phyloP scores from a whole-genome alignment of 2,797 vertebrate species.

The Karalla daura region DNA sequence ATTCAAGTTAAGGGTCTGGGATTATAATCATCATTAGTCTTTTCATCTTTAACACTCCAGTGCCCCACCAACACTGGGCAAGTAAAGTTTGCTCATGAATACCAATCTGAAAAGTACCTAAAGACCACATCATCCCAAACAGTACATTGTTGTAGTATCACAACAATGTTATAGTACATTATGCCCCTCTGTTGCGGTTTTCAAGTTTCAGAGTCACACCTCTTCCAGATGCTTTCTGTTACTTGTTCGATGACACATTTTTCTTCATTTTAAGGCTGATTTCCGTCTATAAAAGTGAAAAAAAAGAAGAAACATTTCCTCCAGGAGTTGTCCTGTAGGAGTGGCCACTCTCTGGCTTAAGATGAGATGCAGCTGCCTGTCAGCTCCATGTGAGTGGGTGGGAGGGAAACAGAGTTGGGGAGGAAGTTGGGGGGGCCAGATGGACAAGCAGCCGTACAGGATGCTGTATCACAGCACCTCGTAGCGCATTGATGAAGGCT shows the following conservation, averaged over 20 bases:
- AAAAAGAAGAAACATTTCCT: slow-evolving; percentile 41
- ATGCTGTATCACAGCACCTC: slow-evolving; percentile 52
- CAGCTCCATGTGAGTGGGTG: slow-evolving; percentile 60
- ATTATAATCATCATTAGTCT: not conserved
- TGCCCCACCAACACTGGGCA: not conserved
- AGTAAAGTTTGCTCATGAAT: not conserved
- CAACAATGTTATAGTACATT: not conserved
- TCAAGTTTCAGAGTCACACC: too few relatives aligned
- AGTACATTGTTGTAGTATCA: not conserved
- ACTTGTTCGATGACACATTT: not conserved
- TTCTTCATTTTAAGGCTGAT: not conserved
- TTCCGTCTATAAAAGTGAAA: not conserved
- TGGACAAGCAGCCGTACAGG: slow-evolving; percentile 57
- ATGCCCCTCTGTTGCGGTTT: not conserved
- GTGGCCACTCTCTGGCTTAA: slow-evolving; percentile 51
- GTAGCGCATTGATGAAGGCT: slow-evolving; percentile 60
- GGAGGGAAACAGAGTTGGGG: slow-evolving; percentile 37
- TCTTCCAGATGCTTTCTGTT: not conserved
- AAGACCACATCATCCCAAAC: not conserved
- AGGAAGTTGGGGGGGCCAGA: slow-evolving; percentile 51
- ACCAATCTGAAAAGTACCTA: not conserved
- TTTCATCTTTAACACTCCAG: too few relatives aligned
- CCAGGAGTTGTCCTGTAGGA: slow-evolving; percentile 45
- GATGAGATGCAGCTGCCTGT: slow-evolving; percentile 80
- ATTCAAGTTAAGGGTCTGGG: not conserved